phyloP scores from a whole-genome alignment of 2,113 vertebrate genomes.

The Apteryx mantelli region DNA sequence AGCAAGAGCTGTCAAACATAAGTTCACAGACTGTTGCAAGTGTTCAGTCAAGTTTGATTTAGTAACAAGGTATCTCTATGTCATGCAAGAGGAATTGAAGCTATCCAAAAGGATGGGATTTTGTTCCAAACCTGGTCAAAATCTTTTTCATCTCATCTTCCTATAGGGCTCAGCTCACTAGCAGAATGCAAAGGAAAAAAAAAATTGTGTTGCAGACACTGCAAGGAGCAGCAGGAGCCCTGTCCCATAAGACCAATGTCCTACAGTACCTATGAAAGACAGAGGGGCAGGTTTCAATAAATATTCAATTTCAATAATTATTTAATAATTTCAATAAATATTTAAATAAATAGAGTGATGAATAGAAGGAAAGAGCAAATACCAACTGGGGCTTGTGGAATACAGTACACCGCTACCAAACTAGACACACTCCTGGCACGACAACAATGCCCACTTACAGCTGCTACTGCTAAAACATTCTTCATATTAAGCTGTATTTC shows the following conservation, averaged over 20 bases:
- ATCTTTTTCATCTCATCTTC: background rate
- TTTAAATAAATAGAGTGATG: background rate
- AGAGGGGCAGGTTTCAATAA: background rate
- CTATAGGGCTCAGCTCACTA: background rate
- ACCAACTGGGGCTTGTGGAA: background rate
- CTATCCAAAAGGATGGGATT: background rate
- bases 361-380: background rate
- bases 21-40: constrained; percentile 44
- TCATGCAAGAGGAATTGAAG: constrained; percentile 4
- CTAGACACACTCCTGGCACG: background rate
- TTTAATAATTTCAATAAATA: too few species aligned
- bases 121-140: background rate
- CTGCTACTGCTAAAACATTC: background rate
- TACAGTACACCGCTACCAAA: background rate
- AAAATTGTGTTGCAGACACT: background rate
- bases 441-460: background rate
- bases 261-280: background rate
- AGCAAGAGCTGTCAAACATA: constrained; percentile 54
- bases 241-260: background rate
- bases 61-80: background rate
- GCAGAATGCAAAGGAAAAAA: background rate
- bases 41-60: constrained; percentile 43
- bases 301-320: background rate
- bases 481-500: background rate
- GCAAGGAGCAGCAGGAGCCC: background rate